Evolutionary conservation across 2,797 vertebrate genomes (phyloP).

Genomic region (Pampus argenteus): DNA sequence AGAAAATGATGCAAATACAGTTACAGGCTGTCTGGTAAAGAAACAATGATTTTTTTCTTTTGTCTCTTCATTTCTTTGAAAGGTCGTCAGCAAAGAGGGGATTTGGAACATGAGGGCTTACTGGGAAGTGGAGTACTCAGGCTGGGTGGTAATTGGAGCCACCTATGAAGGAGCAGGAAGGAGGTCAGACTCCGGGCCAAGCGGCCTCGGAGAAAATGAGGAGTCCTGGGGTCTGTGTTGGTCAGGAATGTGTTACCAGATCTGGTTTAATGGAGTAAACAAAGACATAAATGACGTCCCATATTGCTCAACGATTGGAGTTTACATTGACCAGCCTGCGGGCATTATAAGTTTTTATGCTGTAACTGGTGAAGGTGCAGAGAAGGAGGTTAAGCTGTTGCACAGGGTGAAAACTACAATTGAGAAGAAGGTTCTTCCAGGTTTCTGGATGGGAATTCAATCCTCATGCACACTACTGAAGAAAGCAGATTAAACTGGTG

Average conservation of each 20-base stretch:
- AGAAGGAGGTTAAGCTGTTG: constrained; percentile 68
- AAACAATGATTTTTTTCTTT: neutral
- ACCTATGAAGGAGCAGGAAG: constrained; percentile 67
- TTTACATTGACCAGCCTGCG: constrained; percentile 81
- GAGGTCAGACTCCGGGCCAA: constrained; percentile 63
- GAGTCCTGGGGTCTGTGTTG: constrained; percentile 82
- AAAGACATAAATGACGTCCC: constrained; percentile 57
- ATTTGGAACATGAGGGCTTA: constrained; percentile 71
- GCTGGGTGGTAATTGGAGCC: constrained; percentile 73
- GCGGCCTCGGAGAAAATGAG: constrained; percentile 79
- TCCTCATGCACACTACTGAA: constrained; percentile 66
- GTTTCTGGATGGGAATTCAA: constrained; percentile 78
- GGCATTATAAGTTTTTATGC: constrained; percentile 78
- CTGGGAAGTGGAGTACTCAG: constrained; percentile 72
- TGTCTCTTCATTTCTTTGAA: neutral
- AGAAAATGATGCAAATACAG: neutral
- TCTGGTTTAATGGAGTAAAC: constrained; percentile 73
- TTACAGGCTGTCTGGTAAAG: neutral
- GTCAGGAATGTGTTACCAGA: constrained; percentile 71
- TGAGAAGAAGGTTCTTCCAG: constrained; percentile 74
- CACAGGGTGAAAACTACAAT: constrained; percentile 62
- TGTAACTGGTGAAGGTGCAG: constrained; percentile 57
- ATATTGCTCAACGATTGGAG: constrained; percentile 67
- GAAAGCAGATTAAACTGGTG: constrained; percentile 19
- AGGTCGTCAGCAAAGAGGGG: constrained; percentile 76